Evolutionary conservation across 2,797 vertebrate species (phyloP).

Genomic region (Varecia variegata): DNA sequence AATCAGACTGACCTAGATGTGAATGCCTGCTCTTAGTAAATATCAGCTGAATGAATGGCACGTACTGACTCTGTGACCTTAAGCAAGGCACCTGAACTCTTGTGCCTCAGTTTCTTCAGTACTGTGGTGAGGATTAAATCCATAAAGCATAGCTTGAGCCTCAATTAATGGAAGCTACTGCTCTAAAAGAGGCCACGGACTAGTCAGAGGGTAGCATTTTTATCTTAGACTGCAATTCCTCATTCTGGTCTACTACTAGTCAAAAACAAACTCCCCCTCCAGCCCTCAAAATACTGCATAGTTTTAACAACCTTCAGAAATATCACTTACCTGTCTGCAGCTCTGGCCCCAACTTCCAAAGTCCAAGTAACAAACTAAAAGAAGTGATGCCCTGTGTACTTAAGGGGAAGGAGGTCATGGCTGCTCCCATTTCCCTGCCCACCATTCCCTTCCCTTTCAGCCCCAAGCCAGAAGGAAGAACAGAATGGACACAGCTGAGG

Average conservation of each 20-base stretch:
- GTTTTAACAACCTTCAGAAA: not conserved
- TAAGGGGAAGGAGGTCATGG: not conserved
- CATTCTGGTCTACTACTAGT: not conserved
- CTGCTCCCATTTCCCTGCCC: constrained; percentile 12
- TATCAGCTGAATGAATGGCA: not conserved
- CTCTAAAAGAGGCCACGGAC: not conserved
- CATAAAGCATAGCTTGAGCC: not conserved
- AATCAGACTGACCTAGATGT: not conserved
- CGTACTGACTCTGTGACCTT: not conserved
- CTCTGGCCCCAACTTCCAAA: not conserved
- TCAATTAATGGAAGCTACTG: not conserved
- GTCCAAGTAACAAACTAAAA: constrained; percentile 26
- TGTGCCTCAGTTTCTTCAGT: not conserved
- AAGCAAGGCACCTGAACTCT: not conserved
- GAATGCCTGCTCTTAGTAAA: constrained; percentile 31
- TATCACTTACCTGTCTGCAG: constrained; percentile 34
- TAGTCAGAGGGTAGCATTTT: not conserved
- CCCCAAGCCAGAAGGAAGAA: not conserved
- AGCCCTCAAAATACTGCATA: not conserved
- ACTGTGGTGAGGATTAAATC: not conserved
- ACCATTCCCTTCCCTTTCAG: not conserved
- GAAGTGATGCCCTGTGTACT: not conserved
- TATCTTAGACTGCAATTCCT: not conserved
- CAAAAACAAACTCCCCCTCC: not conserved
- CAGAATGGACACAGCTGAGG: not conserved